phyloP scores from a whole-genome alignment of 92 coral and sea anemone species.

The Zoanthus solanderi region DNA sequence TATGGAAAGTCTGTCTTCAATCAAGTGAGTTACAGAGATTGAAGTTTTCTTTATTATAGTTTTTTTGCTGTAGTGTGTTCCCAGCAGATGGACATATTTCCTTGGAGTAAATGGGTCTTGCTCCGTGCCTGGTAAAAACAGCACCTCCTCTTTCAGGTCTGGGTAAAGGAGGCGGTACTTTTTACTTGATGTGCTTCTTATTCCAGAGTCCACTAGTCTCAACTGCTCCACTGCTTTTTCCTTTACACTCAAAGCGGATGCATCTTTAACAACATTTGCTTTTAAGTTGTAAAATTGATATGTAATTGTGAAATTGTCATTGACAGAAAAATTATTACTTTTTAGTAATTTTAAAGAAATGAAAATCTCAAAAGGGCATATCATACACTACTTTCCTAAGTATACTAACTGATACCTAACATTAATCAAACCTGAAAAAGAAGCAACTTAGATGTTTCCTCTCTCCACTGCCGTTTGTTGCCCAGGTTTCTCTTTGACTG shows the following conservation, averaged over 20 bases:
- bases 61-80: conserved; percentile 42
- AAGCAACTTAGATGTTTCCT: no score
- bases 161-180: conserved; percentile 46
- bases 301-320: no score
- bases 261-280: no score
- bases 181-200: conserved; percentile 6
- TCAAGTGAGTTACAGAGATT: conserved; percentile 46
- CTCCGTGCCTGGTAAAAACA: conserved; percentile 30
- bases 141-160: conserved; percentile 44
- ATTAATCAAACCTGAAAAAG: no score
- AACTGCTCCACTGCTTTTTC: conserved; percentile 48
- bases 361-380: no score
- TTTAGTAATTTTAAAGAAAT: no score
- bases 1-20: conserved; percentile 66
- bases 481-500: no score
- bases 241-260: conserved; percentile 16
- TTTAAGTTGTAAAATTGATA: no score
- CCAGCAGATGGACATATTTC: conserved; percentile 7
- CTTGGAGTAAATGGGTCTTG: conserved; percentile 1
- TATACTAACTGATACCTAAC: no score
- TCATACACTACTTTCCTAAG: no score
- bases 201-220: conserved; percentile 41
- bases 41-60: not conserved
- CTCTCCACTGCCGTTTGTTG: no score
- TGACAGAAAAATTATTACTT: no score